Conservation (phyloP, 2,113 vertebrate genomes). For the Neomonachus schauinslandi region DNA sequence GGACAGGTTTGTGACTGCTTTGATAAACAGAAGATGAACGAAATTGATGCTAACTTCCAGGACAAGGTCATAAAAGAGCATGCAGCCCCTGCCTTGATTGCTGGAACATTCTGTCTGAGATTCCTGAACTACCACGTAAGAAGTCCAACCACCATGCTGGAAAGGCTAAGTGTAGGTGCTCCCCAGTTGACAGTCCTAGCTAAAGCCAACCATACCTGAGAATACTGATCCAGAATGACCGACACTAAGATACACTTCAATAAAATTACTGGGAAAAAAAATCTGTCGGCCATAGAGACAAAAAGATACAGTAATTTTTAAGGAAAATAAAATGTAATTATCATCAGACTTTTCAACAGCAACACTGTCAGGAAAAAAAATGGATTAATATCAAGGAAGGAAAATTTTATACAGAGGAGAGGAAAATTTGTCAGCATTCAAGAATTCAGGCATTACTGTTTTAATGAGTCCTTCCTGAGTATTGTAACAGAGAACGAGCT, state of each 20-base stretch:
- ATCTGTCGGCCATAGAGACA: not conserved
- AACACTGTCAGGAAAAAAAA: not conserved
- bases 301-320: slow-evolving; percentile 23
- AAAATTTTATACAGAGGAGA: not conserved
- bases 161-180: not conserved
- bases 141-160: not conserved
- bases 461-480: not conserved
- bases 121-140: not conserved
- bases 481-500: not conserved
- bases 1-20: not conserved
- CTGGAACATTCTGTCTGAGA: not conserved
- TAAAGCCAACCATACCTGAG: not conserved
- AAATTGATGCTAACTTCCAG: not conserved
- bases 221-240: not conserved
- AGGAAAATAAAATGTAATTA: slow-evolving; percentile 1
- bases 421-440: not conserved
- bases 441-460: not conserved
- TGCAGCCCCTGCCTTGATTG: not conserved
- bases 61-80: not conserved
- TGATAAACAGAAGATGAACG: not conserved
- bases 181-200: rapidly evolving
- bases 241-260: not conserved
- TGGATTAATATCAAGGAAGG: not conserved
- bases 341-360: not conserved
- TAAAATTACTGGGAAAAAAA: not conserved